phyloP scores from a whole-genome alignment of 2,113 vertebrate genomes.

The human (Homo sapiens) region DNA sequence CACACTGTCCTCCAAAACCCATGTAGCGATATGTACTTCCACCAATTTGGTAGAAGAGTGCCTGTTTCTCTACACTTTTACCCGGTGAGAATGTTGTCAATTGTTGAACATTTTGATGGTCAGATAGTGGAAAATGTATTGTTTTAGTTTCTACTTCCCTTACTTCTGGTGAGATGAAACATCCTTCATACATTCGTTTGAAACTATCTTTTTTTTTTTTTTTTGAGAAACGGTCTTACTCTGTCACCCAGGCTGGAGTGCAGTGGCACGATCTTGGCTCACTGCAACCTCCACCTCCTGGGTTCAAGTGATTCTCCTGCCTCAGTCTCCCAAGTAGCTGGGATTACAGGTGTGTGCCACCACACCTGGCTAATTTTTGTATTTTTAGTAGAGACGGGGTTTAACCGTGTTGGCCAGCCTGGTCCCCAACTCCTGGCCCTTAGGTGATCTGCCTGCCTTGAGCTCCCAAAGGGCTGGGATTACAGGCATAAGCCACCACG shows the following conservation, averaged over 20 bases:
- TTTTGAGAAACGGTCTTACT: too few species aligned
- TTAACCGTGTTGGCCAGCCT: not conserved
- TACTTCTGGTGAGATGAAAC: not conserved
- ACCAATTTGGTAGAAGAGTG: not conserved
- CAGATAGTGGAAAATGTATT: not conserved
- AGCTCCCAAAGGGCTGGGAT: not conserved
- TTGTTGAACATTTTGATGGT: not conserved
- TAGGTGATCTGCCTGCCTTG: not conserved
- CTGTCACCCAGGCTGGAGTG: too few species aligned
- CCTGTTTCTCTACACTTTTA: not conserved
- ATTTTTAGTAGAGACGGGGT: not conserved
- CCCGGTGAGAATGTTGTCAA: not conserved
- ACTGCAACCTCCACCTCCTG: too few species aligned
- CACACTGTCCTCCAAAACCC: not conserved
- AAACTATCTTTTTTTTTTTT: not conserved
- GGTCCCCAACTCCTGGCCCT: not conserved
- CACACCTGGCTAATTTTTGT: not conserved
- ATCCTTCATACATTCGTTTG: not conserved
- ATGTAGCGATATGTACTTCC: not conserved
- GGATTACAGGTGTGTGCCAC: too few species aligned
- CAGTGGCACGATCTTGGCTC: too few species aligned
- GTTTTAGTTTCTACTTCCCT: slow-evolving; percentile 7
- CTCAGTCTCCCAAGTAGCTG: too few species aligned
- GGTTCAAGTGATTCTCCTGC: too few species aligned
- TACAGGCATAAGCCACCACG: not conserved